phyloP scores from a whole-genome alignment of 2,888 invertebrate genomes.

The Coenonympha glycerion region DNA sequence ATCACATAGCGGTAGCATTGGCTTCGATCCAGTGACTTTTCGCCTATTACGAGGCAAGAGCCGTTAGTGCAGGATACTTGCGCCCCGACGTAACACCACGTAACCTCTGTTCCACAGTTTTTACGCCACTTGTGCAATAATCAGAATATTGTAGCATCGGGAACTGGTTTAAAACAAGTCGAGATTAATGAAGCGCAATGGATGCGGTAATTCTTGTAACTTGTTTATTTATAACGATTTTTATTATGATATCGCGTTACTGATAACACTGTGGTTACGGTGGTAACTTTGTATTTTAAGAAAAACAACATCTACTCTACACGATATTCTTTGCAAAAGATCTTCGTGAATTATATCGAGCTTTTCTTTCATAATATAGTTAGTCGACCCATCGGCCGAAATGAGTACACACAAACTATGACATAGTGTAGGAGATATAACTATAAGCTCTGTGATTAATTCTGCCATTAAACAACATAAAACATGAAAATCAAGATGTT shows the following conservation, averaged over 20 bases:
- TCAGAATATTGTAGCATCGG: constrained; percentile 35
- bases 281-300: background rate
- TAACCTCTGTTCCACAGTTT: constrained; percentile 34
- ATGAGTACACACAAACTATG: too few relatives aligned
- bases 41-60: constrained; percentile 24
- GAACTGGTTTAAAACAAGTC: constrained; percentile 32
- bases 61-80: constrained; percentile 28
- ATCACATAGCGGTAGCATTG: constrained; percentile 4
- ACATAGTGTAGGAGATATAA: too few relatives aligned
- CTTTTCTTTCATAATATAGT: too few relatives aligned
- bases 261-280: constrained; percentile 7
- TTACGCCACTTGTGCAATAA: constrained; percentile 33
- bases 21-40: constrained; percentile 15
- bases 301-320: too few relatives aligned
- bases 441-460: too few relatives aligned
- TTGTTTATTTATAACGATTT: background rate
- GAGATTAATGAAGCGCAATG: constrained; percentile 20
- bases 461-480: too few relatives aligned
- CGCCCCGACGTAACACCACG: constrained; percentile 27
- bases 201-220: constrained; percentile 24
- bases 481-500: too few relatives aligned
- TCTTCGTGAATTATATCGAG: too few relatives aligned
- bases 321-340: background rate
- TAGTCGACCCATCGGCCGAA: too few relatives aligned
- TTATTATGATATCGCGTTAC: constrained; percentile 10